Conservation (phyloP, 1,140 invertebrate genomes). For the Scaptomyza pallida region DNA sequence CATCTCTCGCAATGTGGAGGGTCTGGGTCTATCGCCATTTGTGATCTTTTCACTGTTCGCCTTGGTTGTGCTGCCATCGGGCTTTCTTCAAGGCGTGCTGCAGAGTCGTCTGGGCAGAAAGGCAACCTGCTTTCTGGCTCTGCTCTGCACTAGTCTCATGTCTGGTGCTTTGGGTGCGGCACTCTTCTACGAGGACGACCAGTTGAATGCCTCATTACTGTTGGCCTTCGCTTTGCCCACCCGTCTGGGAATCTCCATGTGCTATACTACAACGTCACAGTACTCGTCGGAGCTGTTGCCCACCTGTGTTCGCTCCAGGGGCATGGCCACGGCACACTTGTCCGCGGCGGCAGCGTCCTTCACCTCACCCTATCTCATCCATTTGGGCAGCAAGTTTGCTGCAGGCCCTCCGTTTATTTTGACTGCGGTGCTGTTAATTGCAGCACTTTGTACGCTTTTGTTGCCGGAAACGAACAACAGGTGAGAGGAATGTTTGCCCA, state of each 20-base stretch:
- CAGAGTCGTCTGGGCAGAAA: slow-evolving; percentile 64
- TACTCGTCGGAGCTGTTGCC: slow-evolving; percentile 66
- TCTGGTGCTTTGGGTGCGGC: slow-evolving; percentile 73
- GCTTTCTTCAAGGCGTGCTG: slow-evolving; percentile 62
- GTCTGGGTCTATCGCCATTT: slow-evolving; percentile 64
- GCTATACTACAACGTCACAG: slow-evolving; percentile 65
- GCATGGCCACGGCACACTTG: slow-evolving; percentile 63
- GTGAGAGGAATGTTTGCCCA: slow-evolving; percentile 29
- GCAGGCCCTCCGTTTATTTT: slow-evolving; percentile 62
- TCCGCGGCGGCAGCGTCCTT: slow-evolving; percentile 62
- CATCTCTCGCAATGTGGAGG: slow-evolving; percentile 66
- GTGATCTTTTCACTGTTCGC: slow-evolving; percentile 73
- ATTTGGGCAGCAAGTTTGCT: slow-evolving; percentile 53
- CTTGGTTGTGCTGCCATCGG: slow-evolving; percentile 59
- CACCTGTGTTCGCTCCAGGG: slow-evolving; percentile 65
- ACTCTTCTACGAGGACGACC: slow-evolving; percentile 51
- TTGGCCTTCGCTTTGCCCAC: slow-evolving; percentile 68
- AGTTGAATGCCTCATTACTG: slow-evolving; percentile 53
- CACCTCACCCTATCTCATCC: slow-evolving; percentile 64
- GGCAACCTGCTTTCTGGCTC: slow-evolving; percentile 59
- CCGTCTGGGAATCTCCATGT: slow-evolving; percentile 66
- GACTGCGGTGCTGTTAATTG: slow-evolving; percentile 41
- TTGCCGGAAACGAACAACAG: slow-evolving; percentile 72
- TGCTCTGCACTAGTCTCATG: slow-evolving; percentile 52
- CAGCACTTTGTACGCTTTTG: slow-evolving; percentile 42